These are phyloP conservation scores for Idaea biselata DNA, from an alignment of 2,888 invertebrate genomes.

Conservation along the genomic window DNA sequence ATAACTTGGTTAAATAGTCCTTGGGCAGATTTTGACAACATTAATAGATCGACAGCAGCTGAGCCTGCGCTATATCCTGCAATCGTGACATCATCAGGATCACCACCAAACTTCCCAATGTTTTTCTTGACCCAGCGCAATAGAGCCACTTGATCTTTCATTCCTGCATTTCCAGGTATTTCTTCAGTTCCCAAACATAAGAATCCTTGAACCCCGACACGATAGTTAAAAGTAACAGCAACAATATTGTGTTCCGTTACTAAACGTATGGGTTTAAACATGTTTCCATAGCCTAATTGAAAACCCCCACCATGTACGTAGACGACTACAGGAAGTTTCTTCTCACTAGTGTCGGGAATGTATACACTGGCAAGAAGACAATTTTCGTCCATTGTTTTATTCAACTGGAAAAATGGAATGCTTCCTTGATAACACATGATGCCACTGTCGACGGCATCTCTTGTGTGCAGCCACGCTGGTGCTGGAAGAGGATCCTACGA, in stretches of 20 bases:
- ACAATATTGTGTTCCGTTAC: conserved; percentile 35
- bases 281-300: conserved; percentile 33
- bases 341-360: conserved; percentile 46
- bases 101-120: conserved; percentile 50
- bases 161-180: conserved; percentile 52
- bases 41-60: conserved; percentile 42
- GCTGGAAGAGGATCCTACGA: not conserved
- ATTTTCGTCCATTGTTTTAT: conserved; percentile 38
- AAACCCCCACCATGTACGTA: conserved; percentile 46
- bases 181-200: conserved; percentile 45
- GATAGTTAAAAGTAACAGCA: too few relatives aligned
- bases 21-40: conserved; percentile 40
- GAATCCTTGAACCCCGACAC: conserved; percentile 45
- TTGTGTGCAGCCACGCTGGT: not conserved
- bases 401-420: not conserved
- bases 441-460: not conserved
- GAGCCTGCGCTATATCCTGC: conserved; percentile 48
- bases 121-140: conserved; percentile 52
- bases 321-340: conserved; percentile 40
- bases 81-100: conserved; percentile 50
- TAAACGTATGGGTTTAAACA: conserved; percentile 23
- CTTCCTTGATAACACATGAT: not conserved
- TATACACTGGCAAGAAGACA: conserved; percentile 60
- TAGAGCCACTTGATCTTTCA: conserved; percentile 52
- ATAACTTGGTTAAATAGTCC: conserved; percentile 49